These are phyloP conservation scores for Micromys minutus DNA, from an alignment of 2,113 vertebrate genomes.

Conservation along the genomic window DNA sequence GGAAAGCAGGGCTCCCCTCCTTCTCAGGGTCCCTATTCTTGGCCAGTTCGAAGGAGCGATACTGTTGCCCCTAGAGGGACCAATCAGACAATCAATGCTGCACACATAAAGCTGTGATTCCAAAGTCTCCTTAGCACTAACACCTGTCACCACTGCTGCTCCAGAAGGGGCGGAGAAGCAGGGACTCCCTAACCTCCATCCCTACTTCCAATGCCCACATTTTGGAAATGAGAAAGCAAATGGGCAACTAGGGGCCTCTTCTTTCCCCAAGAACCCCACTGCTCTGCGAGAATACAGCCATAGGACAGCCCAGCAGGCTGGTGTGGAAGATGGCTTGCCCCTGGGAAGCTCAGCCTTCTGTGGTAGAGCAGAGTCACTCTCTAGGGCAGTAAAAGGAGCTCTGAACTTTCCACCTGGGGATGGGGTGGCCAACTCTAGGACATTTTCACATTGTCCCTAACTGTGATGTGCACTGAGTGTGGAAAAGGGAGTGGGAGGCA, in stretches of 20 bases:
- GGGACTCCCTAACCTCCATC: not conserved
- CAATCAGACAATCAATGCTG: conserved; percentile 26
- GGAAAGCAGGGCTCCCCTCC: conserved; percentile 90
- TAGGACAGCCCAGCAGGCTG: not conserved
- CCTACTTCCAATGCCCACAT: not conserved
- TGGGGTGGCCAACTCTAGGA: not conserved
- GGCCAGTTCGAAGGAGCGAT: conserved; percentile 92
- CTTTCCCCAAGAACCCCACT: not conserved
- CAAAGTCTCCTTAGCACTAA: not conserved
- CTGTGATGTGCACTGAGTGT: rapidly evolving
- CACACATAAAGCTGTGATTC: not conserved
- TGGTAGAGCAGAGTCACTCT: not conserved
- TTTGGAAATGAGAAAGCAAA: not conserved
- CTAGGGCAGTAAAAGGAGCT: not conserved
- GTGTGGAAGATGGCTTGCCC: not conserved
- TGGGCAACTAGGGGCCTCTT: not conserved
- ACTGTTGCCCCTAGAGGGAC: conserved; percentile 90
- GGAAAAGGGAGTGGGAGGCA: not conserved
- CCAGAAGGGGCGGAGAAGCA: too few relatives aligned
- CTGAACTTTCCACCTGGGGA: not conserved
- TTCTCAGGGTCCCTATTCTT: conserved; percentile 95
- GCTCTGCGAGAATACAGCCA: not conserved
- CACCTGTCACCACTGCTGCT: not conserved
- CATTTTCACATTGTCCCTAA: not conserved
- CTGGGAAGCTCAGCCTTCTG: not conserved